These are phyloP conservation scores for Falco columbarius DNA, from an alignment of 2,797 vertebrate species.

Conservation along the genomic window DNA sequence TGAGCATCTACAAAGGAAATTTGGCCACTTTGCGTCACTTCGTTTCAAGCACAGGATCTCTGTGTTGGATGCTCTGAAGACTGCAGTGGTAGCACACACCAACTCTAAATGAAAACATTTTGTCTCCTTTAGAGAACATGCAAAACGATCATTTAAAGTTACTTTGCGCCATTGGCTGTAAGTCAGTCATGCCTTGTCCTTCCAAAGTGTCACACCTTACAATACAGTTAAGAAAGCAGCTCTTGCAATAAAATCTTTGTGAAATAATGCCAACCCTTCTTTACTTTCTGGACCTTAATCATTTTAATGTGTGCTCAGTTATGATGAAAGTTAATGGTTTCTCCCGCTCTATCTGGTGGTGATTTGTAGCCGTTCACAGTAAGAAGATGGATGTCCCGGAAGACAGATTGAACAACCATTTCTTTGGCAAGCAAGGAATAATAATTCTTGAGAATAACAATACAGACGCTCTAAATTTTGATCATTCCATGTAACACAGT, in stretches of 20 bases:
- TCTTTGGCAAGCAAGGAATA: conserved; percentile 11
- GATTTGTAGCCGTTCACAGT: not conserved
- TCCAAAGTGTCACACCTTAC: not conserved
- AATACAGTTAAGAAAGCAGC: not conserved
- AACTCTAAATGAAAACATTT: not conserved
- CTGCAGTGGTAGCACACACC: not conserved
- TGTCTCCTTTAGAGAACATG: not conserved
- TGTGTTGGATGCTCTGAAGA: not conserved
- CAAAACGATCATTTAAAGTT: not conserved
- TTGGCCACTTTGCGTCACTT: rapidly evolving
- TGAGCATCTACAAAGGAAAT: not conserved
- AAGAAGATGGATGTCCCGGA: not conserved
- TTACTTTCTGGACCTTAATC: not conserved
- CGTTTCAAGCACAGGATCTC: not conserved
- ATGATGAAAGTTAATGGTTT: not conserved
- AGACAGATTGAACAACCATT: not conserved
- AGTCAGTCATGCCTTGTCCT: not conserved
- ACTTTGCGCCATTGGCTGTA: not conserved
- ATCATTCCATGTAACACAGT: conserved; percentile 22
- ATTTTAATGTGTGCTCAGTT: rapidly evolving
- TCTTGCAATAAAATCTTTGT: not conserved
- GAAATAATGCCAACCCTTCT: not conserved
- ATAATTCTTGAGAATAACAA: conserved; percentile 44
- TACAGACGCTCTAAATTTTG: conserved; percentile 8
- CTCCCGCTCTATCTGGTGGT: not conserved